Percentiles rank a stretch among this genome's conserved stretches.
Evolutionary conservation across 1,140 invertebrate species (phyloP).

Genomic region (Solenopsis invicta): DNA sequence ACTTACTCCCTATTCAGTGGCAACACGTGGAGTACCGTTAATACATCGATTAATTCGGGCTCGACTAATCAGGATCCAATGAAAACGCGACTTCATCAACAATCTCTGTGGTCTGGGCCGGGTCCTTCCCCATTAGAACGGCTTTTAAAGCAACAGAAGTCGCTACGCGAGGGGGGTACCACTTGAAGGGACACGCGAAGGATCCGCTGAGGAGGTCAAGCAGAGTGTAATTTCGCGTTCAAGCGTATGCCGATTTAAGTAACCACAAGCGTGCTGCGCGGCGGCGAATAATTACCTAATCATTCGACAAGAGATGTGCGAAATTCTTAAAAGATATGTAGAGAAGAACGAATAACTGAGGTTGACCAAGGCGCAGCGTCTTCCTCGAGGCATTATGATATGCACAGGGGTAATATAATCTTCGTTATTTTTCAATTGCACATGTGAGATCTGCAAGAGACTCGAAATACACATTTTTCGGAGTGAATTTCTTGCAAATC

Average conservation of each 20-base stretch:
- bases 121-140: slow-evolving; percentile 93
- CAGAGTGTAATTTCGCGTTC: slow-evolving; percentile 69
- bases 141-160: slow-evolving; percentile 93
- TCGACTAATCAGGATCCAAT: slow-evolving; percentile 77
- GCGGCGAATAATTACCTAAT: slow-evolving; percentile 40
- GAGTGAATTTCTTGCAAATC: slow-evolving; percentile 35
- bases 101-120: slow-evolving; percentile 93
- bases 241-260: slow-evolving; percentile 63
- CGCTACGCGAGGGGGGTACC: slow-evolving; percentile 86
- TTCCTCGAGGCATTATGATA: slow-evolving; percentile 69
- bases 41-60: slow-evolving; percentile 59
- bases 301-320: slow-evolving; percentile 53
- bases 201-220: slow-evolving; percentile 68
- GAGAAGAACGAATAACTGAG: slow-evolving; percentile 20
- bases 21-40: slow-evolving; percentile 85
- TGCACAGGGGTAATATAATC: slow-evolving; percentile 57
- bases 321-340: slow-evolving; percentile 67
- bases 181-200: slow-evolving; percentile 80
- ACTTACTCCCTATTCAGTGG: slow-evolving; percentile 91
- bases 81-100: slow-evolving; percentile 82
- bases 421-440: slow-evolving; percentile 36
- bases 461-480: slow-evolving; percentile 19
- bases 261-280: slow-evolving; percentile 44
- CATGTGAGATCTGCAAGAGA: not conserved
- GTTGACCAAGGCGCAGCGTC: slow-evolving; percentile 9